phyloP scores from a whole-genome alignment of 37 sponge, comb jelly and placozoan species.

The Sycon ciliatum region DNA sequence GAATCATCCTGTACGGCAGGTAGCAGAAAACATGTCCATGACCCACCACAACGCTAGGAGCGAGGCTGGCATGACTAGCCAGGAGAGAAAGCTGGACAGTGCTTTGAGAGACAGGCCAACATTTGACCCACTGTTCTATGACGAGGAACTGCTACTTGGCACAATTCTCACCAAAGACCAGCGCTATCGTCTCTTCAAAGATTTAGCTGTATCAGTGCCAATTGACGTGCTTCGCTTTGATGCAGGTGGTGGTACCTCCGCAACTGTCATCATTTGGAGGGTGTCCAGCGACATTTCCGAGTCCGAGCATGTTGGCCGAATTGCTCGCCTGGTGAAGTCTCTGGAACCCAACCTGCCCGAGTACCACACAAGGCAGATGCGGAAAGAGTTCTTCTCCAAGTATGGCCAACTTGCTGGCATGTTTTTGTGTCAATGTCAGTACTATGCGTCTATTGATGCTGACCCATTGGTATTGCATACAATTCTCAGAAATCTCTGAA shows the following conservation, averaged over 20 bases:
- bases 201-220: background rate
- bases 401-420: background rate
- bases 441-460: too few species aligned
- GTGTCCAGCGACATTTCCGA: background rate
- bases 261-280: background rate
- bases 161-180: background rate
- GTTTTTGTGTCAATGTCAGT: too few species aligned
- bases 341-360: background rate
- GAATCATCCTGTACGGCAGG: background rate
- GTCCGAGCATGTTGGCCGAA: background rate
- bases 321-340: background rate
- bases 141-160: background rate
- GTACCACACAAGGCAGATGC: background rate
- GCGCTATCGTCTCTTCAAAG: background rate
- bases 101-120: background rate
- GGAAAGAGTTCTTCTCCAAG: background rate
- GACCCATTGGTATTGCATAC: too few species aligned
- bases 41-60: background rate
- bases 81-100: background rate
- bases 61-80: background rate
- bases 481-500: too few species aligned
- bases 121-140: background rate
- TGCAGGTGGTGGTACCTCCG: background rate
- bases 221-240: background rate
- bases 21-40: background rate